Conservation (phyloP, 2,888 invertebrate species). For the Brassicogethes aeneus region DNA sequence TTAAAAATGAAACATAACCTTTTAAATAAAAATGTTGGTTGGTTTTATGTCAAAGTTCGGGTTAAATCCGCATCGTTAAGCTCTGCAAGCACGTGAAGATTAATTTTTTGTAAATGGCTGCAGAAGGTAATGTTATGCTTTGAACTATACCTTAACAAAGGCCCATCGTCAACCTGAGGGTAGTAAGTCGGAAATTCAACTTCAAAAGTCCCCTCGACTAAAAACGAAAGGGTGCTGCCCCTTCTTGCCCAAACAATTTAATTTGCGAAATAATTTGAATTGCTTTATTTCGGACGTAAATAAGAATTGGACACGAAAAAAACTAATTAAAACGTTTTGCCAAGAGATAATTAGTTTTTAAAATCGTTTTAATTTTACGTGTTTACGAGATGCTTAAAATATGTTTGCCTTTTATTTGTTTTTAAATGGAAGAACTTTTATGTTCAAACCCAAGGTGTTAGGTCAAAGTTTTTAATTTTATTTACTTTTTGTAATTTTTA, state of each 20-base stretch:
- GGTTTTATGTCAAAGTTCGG: too few relatives aligned
- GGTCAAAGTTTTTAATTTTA: too few relatives aligned
- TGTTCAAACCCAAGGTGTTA: too few relatives aligned
- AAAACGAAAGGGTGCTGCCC: background rate
- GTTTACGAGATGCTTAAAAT: too few relatives aligned
- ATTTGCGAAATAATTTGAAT: background rate
- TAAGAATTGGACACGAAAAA: conserved; percentile 1
- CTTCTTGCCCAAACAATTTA: conserved; percentile 1
- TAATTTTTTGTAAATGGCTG: background rate
- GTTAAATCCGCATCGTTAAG: background rate
- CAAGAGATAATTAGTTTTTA: too few relatives aligned
- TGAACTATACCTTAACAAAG: background rate
- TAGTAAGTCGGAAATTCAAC: background rate
- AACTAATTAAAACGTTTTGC: background rate
- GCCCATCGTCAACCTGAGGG: background rate
- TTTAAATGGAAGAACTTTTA: too few relatives aligned
- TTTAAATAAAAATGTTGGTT: too few relatives aligned
- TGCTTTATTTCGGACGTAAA: background rate
- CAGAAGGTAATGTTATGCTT: background rate
- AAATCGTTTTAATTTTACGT: too few relatives aligned
- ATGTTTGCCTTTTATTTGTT: too few relatives aligned
- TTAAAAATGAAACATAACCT: too few relatives aligned
- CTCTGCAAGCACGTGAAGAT: background rate
- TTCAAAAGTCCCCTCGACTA: background rate
- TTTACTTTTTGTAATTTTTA: too few relatives aligned